These are phyloP conservation scores for Diarsia mendica DNA, from an alignment of 2,888 invertebrate genomes.

Conservation along the genomic window DNA sequence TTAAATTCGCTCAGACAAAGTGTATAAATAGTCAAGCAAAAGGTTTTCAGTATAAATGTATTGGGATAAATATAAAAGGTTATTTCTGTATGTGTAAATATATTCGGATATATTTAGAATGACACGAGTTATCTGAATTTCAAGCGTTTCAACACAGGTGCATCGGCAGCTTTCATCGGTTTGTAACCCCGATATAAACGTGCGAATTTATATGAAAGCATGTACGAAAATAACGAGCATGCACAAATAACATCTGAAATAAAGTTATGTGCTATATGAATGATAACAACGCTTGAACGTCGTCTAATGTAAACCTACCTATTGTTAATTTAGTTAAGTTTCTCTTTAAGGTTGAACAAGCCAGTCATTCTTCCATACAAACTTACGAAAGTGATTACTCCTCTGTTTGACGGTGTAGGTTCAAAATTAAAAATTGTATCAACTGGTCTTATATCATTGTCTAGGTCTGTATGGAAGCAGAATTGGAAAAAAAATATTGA, in stretches of 20 bases:
- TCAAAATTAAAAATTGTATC: no score
- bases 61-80: slow-evolving; percentile 58
- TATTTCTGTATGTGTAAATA: slow-evolving; percentile 63
- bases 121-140: slow-evolving; percentile 64
- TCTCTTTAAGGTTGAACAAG: no score
- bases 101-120: slow-evolving; percentile 65
- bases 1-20: slow-evolving; percentile 47
- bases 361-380: no score
- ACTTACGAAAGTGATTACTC: no score
- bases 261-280: neutral
- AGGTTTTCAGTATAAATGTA: slow-evolving; percentile 56
- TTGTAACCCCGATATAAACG: slow-evolving; percentile 51
- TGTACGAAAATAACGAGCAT: slow-evolving; percentile 38
- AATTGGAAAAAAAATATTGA: no score
- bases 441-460: no score
- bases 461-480: no score
- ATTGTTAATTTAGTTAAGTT: no score
- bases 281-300: neutral
- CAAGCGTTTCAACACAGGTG: slow-evolving; percentile 64
- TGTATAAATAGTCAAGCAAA: slow-evolving; percentile 49
- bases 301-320: no score
- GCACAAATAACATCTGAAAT: slow-evolving; percentile 25
- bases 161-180: slow-evolving; percentile 57
- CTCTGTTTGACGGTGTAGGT: no score
- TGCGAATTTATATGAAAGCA: slow-evolving; percentile 36